Conservation (phyloP, 2,797 vertebrate genomes). For the Acanthopagrus latus region DNA sequence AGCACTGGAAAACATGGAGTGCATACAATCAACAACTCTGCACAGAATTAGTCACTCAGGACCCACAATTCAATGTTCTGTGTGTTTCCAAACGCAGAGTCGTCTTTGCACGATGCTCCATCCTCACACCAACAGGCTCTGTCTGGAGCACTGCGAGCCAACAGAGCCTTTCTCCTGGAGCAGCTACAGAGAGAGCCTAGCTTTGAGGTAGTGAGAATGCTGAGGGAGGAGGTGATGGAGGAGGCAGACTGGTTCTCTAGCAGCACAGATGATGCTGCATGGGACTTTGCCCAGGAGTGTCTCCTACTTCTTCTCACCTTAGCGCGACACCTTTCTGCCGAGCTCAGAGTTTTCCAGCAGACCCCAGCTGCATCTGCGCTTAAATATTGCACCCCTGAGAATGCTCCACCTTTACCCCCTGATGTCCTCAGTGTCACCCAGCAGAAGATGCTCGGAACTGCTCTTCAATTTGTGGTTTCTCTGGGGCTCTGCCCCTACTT, state of each 20-base stretch:
- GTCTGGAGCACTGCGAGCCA: constrained; percentile 81
- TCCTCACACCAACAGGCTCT: constrained; percentile 80
- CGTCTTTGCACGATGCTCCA: constrained; percentile 58
- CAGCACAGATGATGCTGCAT: constrained; percentile 80
- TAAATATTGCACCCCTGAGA: constrained; percentile 78
- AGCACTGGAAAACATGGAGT: too few relatives aligned
- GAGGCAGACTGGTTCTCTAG: constrained; percentile 73
- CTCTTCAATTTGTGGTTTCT: constrained; percentile 90
- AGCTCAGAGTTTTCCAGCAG: constrained; percentile 79
- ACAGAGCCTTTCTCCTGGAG: constrained; percentile 80
- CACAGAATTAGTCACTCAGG: neutral
- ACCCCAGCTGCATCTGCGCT: constrained; percentile 36
- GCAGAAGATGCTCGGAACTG: constrained; percentile 85
- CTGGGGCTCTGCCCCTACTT: constrained; percentile 92
- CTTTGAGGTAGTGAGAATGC: constrained; percentile 63
- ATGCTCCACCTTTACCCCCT: constrained; percentile 88
- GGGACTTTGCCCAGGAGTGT: constrained; percentile 88
- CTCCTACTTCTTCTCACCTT: constrained; percentile 88
- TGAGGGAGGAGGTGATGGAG: constrained; percentile 52
- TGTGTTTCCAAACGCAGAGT: constrained; percentile 71
- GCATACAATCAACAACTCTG: too few relatives aligned
- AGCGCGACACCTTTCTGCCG: constrained; percentile 79
- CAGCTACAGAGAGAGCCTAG: constrained; percentile 74
- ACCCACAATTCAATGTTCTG: neutral
- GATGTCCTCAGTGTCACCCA: constrained; percentile 91